These are phyloP conservation scores for Spilarctia lutea DNA, from an alignment of 2,888 invertebrate species.

Conservation along the genomic window DNA sequence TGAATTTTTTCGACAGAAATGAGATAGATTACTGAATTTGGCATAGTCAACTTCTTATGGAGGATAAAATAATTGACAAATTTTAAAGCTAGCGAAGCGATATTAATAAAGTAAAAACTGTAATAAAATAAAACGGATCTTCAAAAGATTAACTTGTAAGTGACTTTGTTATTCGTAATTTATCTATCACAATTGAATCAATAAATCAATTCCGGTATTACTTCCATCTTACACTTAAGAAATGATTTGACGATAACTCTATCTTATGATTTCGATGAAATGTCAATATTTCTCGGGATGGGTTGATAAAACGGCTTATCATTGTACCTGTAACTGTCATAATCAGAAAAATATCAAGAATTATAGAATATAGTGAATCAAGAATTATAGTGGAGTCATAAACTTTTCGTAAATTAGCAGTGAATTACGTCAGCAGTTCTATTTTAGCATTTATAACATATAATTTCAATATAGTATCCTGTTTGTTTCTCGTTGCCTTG, in stretches of 20 bases:
- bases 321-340: not conserved
- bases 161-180: too few relatives aligned
- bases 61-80: not conserved
- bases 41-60: not conserved
- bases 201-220: not conserved
- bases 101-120: too few relatives aligned
- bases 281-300: not conserved
- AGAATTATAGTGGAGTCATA: not conserved
- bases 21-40: too few relatives aligned
- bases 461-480: not conserved
- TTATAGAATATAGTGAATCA: too few relatives aligned
- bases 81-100: too few relatives aligned
- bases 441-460: not conserved
- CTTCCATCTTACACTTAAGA: not conserved
- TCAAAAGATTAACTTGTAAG: too few relatives aligned
- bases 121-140: too few relatives aligned
- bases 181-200: too few relatives aligned
- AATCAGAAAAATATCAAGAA: not conserved
- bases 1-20: too few relatives aligned
- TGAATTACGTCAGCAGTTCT: not conserved
- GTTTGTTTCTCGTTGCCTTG: not conserved
- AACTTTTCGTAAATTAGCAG: not conserved
- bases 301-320: not conserved
- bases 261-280: not conserved
- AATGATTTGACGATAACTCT: not conserved